Evolutionary conservation across 2,888 invertebrate genomes (phyloP).

Genomic region (Cantharis lateralis): DNA sequence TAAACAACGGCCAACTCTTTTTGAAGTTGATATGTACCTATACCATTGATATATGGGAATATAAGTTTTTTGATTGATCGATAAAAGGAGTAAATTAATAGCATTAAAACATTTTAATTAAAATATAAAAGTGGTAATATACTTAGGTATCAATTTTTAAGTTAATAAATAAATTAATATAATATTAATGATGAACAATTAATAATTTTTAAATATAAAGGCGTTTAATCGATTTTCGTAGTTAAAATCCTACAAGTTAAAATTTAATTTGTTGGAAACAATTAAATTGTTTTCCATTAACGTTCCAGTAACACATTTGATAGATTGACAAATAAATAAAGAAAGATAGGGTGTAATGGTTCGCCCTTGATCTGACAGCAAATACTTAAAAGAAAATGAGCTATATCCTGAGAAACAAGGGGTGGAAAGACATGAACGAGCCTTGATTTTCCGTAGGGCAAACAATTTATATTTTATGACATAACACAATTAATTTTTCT

Average conservation of each 20-base stretch:
- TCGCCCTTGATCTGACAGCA: slow-evolving; percentile 20
- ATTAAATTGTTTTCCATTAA: slow-evolving; percentile 6
- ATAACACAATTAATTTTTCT: slow-evolving; percentile 29
- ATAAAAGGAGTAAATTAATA: background rate
- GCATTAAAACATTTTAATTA: background rate
- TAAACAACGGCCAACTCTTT: background rate
- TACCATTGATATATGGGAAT: background rate
- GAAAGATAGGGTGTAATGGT: slow-evolving; percentile 42
- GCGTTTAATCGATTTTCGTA: background rate
- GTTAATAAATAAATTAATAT: background rate
- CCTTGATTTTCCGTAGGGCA: slow-evolving; percentile 17
- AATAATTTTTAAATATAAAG: background rate
- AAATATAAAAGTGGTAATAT: background rate
- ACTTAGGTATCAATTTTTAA: background rate
- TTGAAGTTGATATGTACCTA: background rate
- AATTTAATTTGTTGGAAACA: background rate
- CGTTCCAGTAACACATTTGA: slow-evolving; percentile 43
- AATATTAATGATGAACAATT: background rate
- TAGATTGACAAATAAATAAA: slow-evolving; percentile 51
- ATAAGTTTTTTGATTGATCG: background rate
- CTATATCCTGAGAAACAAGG: slow-evolving; percentile 21
- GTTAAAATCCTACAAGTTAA: background rate
- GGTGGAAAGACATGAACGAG: slow-evolving; percentile 18
- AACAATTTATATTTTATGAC: slow-evolving; percentile 19
- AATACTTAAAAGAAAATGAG: slow-evolving; percentile 16